These are phyloP conservation scores for Macroramphosus scolopax DNA, from an alignment of 2,797 vertebrate genomes.

Conservation along the genomic window DNA sequence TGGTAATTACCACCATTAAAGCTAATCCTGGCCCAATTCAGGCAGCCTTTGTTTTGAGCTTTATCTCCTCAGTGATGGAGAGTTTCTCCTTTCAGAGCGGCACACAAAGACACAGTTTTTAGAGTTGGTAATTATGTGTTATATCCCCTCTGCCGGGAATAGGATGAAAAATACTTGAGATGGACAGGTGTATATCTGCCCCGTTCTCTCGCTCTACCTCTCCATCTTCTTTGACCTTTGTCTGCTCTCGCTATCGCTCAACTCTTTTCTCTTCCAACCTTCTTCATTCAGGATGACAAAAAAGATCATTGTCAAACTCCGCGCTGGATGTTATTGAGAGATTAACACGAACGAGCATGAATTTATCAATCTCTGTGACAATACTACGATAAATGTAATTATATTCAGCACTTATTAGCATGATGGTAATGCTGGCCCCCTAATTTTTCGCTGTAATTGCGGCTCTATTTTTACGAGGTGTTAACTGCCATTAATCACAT, in stretches of 20 bases:
- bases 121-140: constrained; percentile 79
- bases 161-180: constrained; percentile 61
- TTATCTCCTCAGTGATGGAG: constrained; percentile 81
- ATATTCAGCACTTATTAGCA: constrained; percentile 80
- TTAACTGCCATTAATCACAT: constrained; percentile 80
- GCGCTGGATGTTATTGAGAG: constrained; percentile 74
- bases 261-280: constrained; percentile 12
- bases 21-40: constrained; percentile 79
- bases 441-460: constrained; percentile 81
- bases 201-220: constrained; percentile 13
- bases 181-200: constrained; percentile 57
- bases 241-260: constrained; percentile 10
- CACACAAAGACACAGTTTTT: constrained; percentile 78
- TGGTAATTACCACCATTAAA: constrained; percentile 82
- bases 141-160: constrained; percentile 75
- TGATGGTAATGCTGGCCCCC: constrained; percentile 73
- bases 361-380: constrained; percentile 81
- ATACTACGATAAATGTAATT: constrained; percentile 70
- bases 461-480: constrained; percentile 79
- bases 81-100: constrained; percentile 80
- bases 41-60: constrained; percentile 83
- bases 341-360: constrained; percentile 74
- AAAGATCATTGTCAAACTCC: constrained; percentile 69
- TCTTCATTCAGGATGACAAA: constrained; percentile 46
- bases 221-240: constrained; percentile 25